Evolutionary conservation across 2,888 invertebrate genomes (phyloP).

Genomic region (Amphipoea oculea): DNA sequence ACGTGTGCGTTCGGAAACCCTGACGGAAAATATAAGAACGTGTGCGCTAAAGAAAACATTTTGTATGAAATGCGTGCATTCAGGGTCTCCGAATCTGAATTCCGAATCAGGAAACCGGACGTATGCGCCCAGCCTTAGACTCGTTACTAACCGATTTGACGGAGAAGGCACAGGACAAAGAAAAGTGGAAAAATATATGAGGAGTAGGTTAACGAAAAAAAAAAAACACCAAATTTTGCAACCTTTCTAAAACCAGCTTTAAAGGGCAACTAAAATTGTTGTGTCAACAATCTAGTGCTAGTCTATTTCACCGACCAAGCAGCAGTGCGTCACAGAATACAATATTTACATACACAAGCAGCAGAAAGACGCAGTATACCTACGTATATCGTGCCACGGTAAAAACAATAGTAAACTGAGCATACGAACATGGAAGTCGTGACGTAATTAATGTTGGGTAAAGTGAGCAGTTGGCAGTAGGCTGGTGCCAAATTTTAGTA

Average conservation of each 20-base stretch:
- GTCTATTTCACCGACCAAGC: neutral
- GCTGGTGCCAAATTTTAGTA: conserved; percentile 27
- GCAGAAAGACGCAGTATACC: conserved; percentile 28
- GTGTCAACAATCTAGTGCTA: neutral
- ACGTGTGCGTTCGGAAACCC: too few relatives aligned
- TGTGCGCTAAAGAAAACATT: too few relatives aligned
- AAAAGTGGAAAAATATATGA: neutral
- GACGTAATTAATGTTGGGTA: conserved; percentile 32
- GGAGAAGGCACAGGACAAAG: neutral
- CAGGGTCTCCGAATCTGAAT: too few relatives aligned
- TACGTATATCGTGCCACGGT: conserved; percentile 44
- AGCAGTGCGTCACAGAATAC: conserved; percentile 23
- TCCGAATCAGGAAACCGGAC: too few relatives aligned
- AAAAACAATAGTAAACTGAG: conserved; percentile 65
- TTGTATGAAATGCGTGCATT: too few relatives aligned
- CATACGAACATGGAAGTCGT: conserved; percentile 49
- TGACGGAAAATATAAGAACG: too few relatives aligned
- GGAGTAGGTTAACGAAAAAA: neutral
- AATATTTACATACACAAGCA: conserved; percentile 11
- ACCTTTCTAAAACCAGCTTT: neutral
- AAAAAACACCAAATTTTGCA: neutral
- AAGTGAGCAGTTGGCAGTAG: conserved; percentile 31
- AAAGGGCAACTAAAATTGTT: neutral
- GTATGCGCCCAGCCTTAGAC: too few relatives aligned
- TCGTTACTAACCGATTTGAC: neutral